Base-by-base conservation (phyloP, 2,797 vertebrate genomes). In the Anas flavirostris region DNA sequence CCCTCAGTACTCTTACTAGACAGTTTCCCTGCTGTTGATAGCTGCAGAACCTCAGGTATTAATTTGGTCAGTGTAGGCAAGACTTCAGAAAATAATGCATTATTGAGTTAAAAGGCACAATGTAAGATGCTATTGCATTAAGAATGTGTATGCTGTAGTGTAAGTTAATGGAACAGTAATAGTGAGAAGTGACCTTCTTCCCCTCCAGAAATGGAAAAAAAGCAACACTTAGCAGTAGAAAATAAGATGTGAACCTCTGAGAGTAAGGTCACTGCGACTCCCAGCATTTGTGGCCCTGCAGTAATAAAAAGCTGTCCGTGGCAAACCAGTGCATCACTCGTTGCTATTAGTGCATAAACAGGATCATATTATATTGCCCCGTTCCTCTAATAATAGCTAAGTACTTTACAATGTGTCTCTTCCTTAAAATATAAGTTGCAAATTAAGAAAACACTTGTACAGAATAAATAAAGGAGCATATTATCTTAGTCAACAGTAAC, bases 131-230 rank as follows among this genome's bases (percentile, higher is more conserved):
- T 85, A 64, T 82, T 96, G 93, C 94, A 96, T 96, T 96, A 95
- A 73, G 90, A 70, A 94, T 82, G 90, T 85, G 72, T 82, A 41
- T 84, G 91, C 90, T 86, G 88, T 70, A 91, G 80, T 93, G 94
- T 72, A 75, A 97, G 95, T 96, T 96, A 96, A 96, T 94, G 94
- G 95, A 96, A 96, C 95, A 91, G 92, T 93, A 97, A 96, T 90
- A 93, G 93, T 95, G 94, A 95, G 95, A 90, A 94, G 88, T 96
- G 95, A 96, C 95, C 96, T 94, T 94, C 88, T 82, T 96, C 95
- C 95, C 95, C 95, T 95, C 44, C 78, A 95, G 95, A 96, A 96
- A 97, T 96, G 83, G 94, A 48, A 95, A 93, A 94, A 97, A 95
- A 95, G 91, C 95, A 94, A 94, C 91, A 94, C 94, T 96, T 96